A percentile compares a stretch with the other conserved stretches of the same genome.
Evolutionary conservation across 1,140 invertebrate species (phyloP).

Genomic region (Sinella curviseta): DNA sequence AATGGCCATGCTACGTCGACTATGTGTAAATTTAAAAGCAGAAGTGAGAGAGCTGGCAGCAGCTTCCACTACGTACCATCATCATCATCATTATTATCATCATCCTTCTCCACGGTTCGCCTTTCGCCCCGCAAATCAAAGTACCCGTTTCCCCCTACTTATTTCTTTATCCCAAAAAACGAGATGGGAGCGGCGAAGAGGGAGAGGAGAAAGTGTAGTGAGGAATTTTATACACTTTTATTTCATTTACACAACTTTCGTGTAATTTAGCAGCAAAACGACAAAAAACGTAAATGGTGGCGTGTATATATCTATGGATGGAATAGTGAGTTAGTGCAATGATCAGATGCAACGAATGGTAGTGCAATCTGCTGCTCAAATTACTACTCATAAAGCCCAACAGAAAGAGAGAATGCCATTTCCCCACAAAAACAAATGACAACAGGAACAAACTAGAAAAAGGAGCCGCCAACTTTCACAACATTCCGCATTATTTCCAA

Average conservation of each 20-base stretch:
- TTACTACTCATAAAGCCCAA: background rate
- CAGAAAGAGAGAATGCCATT: background rate
- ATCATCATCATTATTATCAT: no score
- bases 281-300: background rate
- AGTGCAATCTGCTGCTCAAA: background rate
- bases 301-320: background rate
- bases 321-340: background rate
- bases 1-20: background rate
- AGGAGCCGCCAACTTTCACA: background rate
- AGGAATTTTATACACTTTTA: background rate
- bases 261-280: background rate
- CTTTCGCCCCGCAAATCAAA: background rate
- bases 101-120: background rate
- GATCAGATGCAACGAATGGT: background rate
- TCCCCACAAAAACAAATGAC: background rate
- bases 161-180: background rate
- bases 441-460: background rate
- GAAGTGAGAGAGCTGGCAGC: background rate
- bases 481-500: background rate
- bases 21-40: background rate
- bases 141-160: background rate
- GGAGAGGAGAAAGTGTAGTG: no score
- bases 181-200: no score
- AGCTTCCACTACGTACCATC: no score
- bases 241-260: background rate